Evolutionary conservation across 2,113 vertebrate genomes (phyloP).

Genomic region (Clarias gariepinus): DNA sequence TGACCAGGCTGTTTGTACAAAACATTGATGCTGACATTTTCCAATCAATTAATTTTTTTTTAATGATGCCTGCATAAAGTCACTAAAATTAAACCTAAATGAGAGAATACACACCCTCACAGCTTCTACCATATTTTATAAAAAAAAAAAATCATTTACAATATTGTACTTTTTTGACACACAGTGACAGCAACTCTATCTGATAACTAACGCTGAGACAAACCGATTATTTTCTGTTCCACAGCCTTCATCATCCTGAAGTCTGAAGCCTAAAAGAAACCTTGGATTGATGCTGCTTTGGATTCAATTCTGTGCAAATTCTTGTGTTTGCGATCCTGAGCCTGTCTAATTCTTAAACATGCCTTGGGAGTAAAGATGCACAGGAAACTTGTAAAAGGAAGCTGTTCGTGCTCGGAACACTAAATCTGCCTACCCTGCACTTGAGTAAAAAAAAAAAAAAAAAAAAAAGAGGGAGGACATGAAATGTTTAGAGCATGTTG

Average conservation of each 20-base stretch:
- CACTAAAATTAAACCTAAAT: conserved; percentile 7
- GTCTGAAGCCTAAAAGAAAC: neutral
- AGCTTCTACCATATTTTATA: neutral
- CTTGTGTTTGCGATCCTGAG: conserved; percentile 50
- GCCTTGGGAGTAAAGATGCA: neutral
- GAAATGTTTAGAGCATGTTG: conserved; percentile 3
- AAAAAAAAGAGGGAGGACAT: neutral
- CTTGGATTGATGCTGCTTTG: conserved; percentile 1
- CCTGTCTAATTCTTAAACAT: conserved; percentile 7
- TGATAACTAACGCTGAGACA: neutral
- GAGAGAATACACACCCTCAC: neutral
- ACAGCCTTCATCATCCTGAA: neutral
- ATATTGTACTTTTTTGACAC: neutral
- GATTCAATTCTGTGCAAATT: conserved; percentile 9
- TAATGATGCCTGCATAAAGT: too few relatives aligned
- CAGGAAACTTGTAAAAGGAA: neutral
- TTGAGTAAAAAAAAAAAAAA: too few relatives aligned
- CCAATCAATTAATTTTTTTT: conserved; percentile 60
- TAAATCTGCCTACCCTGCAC: neutral
- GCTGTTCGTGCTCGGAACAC: neutral
- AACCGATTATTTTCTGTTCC: neutral
- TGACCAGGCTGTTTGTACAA: too few relatives aligned
- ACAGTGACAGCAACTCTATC: neutral
- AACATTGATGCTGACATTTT: too few relatives aligned
- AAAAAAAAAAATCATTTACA: neutral